These are phyloP conservation scores for Cotesia chilonis DNA, from an alignment of 1,140 invertebrate genomes.

Conservation along the genomic window DNA sequence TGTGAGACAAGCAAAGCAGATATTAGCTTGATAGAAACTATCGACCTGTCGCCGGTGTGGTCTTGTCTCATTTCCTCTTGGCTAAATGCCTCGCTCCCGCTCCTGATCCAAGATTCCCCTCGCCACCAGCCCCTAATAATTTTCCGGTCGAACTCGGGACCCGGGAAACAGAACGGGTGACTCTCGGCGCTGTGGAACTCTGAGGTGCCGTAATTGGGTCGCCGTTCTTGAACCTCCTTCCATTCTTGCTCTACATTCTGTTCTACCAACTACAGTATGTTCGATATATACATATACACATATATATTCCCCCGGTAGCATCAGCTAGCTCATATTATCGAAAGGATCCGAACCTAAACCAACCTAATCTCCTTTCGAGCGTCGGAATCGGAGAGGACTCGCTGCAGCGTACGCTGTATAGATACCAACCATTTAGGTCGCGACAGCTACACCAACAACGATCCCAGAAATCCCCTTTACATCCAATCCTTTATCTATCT, in stretches of 20 bases:
- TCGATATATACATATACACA: no score
- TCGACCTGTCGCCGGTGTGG: slow-evolving; percentile 31
- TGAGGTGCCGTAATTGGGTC: slow-evolving; percentile 37
- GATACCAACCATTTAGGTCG: slow-evolving; percentile 13
- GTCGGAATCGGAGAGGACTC: background rate
- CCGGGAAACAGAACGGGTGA: slow-evolving; percentile 37
- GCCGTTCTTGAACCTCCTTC: slow-evolving; percentile 28
- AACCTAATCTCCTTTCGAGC: slow-evolving; percentile 38
- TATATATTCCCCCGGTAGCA: background rate
- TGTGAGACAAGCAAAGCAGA: slow-evolving; percentile 1
- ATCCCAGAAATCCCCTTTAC: slow-evolving; percentile 11
- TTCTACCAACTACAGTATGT: no score
- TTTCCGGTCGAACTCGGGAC: slow-evolving; percentile 40
- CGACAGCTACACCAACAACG: background rate
- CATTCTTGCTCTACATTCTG: slow-evolving; percentile 13
- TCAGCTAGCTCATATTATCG: slow-evolving; percentile 35
- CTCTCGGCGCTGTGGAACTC: slow-evolving; percentile 24
- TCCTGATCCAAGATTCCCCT: background rate
- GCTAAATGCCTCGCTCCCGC: background rate
- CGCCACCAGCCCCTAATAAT: slow-evolving; percentile 37
- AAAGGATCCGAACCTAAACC: slow-evolving; percentile 39
- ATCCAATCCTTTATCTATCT: slow-evolving; percentile 13
- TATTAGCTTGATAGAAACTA: slow-evolving; percentile 31
- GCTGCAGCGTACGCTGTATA: no score
- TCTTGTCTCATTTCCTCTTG: slow-evolving; percentile 24